Evolutionary conservation across 1,140 invertebrate genomes (phyloP).

Genomic region (Anthonomus grandis): DNA sequence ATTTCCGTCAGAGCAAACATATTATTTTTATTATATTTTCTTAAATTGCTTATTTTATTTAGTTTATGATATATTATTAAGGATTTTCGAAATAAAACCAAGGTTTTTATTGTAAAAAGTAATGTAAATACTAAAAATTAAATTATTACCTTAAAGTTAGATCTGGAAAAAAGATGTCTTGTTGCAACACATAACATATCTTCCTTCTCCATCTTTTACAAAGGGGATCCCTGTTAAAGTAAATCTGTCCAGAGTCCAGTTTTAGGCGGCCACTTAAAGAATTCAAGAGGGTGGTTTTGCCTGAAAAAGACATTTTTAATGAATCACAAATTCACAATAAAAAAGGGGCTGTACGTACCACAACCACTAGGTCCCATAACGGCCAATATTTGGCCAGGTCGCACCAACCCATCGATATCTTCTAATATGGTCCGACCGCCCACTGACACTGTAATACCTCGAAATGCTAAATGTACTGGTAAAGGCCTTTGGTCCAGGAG

Average conservation of each 20-base stretch:
- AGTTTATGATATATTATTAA: no score
- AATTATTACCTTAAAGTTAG: constrained; percentile 65
- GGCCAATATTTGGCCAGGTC: constrained; percentile 75
- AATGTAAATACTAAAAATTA: no score
- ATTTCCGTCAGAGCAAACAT: no score
- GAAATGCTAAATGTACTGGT: constrained; percentile 68
- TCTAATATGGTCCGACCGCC: constrained; percentile 61
- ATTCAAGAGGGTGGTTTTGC: constrained; percentile 81
- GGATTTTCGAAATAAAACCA: no score
- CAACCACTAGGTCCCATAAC: constrained; percentile 80
- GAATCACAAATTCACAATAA: neutral
- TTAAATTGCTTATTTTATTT: no score
- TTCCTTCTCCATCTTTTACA: constrained; percentile 72
- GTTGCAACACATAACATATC: constrained; percentile 82
- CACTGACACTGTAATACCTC: constrained; percentile 55
- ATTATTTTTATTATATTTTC: no score
- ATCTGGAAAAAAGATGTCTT: constrained; percentile 81
- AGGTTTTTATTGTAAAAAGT: no score
- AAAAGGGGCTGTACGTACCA: constrained; percentile 49
- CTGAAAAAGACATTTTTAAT: constrained; percentile 38
- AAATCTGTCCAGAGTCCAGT: constrained; percentile 66
- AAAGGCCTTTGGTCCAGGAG: constrained; percentile 51
- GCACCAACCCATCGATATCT: constrained; percentile 70
- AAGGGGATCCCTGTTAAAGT: constrained; percentile 70
- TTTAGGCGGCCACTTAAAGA: constrained; percentile 68